A percentile compares a stretch with the other conserved stretches of the same genome.
Evolutionary conservation across 2,797 vertebrate species (phyloP).

Genomic region (Clarias laeviceps): DNA sequence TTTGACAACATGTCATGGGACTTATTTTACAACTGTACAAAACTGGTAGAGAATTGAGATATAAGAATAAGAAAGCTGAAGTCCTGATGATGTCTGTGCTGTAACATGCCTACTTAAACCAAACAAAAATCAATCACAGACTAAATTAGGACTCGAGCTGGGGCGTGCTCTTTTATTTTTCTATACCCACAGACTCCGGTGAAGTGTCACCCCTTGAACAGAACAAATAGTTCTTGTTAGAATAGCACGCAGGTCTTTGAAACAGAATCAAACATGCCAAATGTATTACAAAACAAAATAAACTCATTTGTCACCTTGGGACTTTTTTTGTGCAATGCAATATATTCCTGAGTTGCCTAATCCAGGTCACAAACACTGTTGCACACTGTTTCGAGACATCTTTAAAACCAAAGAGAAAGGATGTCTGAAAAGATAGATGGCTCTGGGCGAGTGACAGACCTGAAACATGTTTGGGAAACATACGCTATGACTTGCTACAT

Average conservation of each 20-base stretch:
- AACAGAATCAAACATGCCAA: neutral
- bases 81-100: neutral
- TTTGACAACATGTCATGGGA: slow-evolving; percentile 22
- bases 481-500: slow-evolving; percentile 83
- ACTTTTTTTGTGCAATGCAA: slow-evolving; percentile 72
- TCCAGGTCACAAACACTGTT: slow-evolving; percentile 71
- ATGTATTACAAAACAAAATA: neutral
- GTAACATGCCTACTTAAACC: neutral
- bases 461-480: slow-evolving; percentile 90
- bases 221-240: neutral
- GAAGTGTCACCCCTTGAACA: neutral
- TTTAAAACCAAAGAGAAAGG: slow-evolving; percentile 72
- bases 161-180: neutral
- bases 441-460: slow-evolving; percentile 71
- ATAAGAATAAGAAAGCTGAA: neutral
- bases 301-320: slow-evolving; percentile 41
- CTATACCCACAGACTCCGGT: neutral
- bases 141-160: neutral
- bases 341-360: slow-evolving; percentile 72
- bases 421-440: slow-evolving; percentile 71
- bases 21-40: neutral
- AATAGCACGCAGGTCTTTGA: neutral
- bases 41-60: slow-evolving; percentile 13
- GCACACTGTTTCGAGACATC: slow-evolving; percentile 72
- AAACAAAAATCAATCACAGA: neutral